These are phyloP conservation scores for Heterodera carotae DNA, from an alignment of 1,140 invertebrate genomes.

Conservation along the genomic window DNA sequence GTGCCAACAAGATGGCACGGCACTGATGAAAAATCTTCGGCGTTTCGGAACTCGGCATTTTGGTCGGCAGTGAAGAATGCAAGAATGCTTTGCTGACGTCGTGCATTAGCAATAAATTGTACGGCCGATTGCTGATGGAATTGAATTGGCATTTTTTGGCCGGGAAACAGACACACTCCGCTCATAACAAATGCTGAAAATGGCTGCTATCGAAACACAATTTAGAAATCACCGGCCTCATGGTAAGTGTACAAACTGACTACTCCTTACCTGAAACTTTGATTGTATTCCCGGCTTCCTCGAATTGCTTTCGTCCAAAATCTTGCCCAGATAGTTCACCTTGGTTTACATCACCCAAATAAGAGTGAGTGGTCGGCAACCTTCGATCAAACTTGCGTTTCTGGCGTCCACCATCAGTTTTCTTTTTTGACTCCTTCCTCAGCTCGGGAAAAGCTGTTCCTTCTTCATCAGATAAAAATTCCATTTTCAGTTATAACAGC, in stretches of 20 bases:
- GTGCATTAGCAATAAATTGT: slow-evolving; percentile 12
- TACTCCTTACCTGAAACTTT: slow-evolving; percentile 2
- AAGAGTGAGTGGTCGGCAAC: slow-evolving; percentile 12
- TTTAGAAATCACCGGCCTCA: no score
- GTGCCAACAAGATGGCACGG: slow-evolving; percentile 18
- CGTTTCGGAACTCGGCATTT: slow-evolving; percentile 7
- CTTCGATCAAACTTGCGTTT: neutral
- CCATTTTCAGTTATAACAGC: no score
- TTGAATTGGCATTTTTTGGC: slow-evolving; percentile 21
- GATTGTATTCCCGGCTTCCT: slow-evolving; percentile 9
- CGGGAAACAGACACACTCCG: slow-evolving; percentile 20
- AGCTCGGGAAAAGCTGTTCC: neutral
- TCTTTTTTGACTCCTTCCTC: neutral
- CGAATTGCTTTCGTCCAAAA: neutral
- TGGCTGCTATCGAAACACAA: no score
- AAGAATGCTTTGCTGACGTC: slow-evolving; percentile 7
- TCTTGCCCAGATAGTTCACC: slow-evolving; percentile 15
- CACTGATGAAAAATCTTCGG: slow-evolving; percentile 12
- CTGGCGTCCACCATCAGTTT: neutral
- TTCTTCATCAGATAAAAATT: neutral
- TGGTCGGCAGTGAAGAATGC: slow-evolving; percentile 11
- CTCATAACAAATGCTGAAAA: slow-evolving; percentile 13
- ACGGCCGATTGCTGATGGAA: neutral
- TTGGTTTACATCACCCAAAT: slow-evolving; percentile 14
- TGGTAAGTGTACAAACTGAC: neutral